Base-by-base conservation (phyloP, 2,113 vertebrate genomes). In the Rhegmatorhina hoffmannsi region DNA sequence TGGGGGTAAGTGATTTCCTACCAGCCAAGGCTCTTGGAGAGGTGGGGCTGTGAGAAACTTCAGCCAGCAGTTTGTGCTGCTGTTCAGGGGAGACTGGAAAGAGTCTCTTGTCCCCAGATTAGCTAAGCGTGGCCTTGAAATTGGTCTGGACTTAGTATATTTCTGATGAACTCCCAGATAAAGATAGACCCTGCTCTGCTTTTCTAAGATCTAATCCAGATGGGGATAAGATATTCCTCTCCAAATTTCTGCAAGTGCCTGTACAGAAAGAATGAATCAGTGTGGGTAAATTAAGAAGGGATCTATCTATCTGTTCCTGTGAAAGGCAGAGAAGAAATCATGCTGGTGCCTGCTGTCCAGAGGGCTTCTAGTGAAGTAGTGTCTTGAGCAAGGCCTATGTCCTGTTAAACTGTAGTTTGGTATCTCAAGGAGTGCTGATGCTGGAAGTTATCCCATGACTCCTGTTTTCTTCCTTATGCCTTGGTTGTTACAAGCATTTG, bases 1-100 rank as follows among this genome's bases (percentile, higher is more conserved):
- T 99, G 2, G 99, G 99, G 97, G 99, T 99, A 97, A 86, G 40
- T 50, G 64, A n/a, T 89, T 38, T 6, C 8, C 36, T 88, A 64
- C 34, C 67, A 70, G 43, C 16, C 20, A 31, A 1, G 15, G 46
- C n/a, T 53, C 31, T 66, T 67, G 62, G 38, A 38, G 58, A 29
- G 50, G 31, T 14, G 29, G 34, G 59, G 26, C 46, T 77, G 10
- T 17, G 31, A 40, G 21, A 29, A 53, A 20, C 55, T n/a, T 49
- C 52, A 77, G 68, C 23, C 52, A 74, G 78, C 14, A 13, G 2
- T 49, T 59, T 68, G 52, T 73, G 20, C 29, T 82, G 50, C 31
- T 92, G 25, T 29, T 86, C 15, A n/a, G 26, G 28, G 14, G 21
- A 59, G 43, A 43, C 23, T 53, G 38, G 38, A 78, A 40, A 44